Base-by-base conservation (phyloP, 1,140 invertebrate genomes). In the Panulirus ornatus region DNA sequence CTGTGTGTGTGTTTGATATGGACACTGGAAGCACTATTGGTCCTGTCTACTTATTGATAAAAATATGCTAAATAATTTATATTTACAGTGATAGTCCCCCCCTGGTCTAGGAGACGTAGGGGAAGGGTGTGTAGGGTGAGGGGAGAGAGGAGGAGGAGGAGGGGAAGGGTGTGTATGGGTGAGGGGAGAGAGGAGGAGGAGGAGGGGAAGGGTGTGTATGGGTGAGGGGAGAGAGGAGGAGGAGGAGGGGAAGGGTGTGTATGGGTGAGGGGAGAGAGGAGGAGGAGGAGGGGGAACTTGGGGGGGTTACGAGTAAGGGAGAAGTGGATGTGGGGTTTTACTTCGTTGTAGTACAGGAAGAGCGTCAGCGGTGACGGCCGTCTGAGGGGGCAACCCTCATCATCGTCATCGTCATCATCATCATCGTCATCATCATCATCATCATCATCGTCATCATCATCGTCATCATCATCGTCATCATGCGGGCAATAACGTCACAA, bases 1-100 rank as follows among this genome's bases (percentile, higher is more conserved):
- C 16, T 19, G 51, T n/a, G n/a, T n/a, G n/a, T n/a, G n/a, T n/a
- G n/a, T 16, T 58, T 66, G 58, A 66, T 66, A 66, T 27, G 58
- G 11, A 66, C 22, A 66, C 27, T 66, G 58, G 58, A 66, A 66
- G 58, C 58, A 66, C 58, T 66, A 27, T 54, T 27, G 2, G 8
- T 19, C 22, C 3, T 66, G 1, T 27, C 58, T 66, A 66, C 1
- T 27, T 3, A 66, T 27, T 66, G 58, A 30, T 66, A 66, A 66
- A 66, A 66, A 66, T 66, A 66, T 30, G n/a, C 58, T 66, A 66
- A 66, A 27, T 66, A 75, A 40, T 42, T 36, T 75, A 75, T 40
- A 38, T 75, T 2, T 42, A 75, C 71, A 40, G n/a, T 38, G 36
- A 36, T 34, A 14, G 34, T 36, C 36, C 70, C 14, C 27, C 30